Evolutionary conservation across 2,797 vertebrate genomes (phyloP).

Genomic region (Zalophus californianus): DNA sequence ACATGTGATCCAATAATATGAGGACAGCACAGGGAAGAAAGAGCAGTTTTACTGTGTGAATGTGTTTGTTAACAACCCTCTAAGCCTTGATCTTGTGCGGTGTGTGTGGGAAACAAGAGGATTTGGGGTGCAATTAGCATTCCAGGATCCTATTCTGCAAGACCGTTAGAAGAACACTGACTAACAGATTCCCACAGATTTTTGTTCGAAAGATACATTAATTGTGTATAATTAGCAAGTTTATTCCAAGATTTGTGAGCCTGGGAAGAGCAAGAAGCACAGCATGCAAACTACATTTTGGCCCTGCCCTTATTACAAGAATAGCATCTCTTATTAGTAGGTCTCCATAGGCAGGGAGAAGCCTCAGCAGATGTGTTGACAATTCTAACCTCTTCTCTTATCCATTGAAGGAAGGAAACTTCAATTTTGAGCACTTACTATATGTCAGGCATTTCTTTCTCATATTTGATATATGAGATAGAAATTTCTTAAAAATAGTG

Average conservation of each 20-base stretch:
- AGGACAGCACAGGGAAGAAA: constrained; percentile 18
- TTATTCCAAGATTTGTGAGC: constrained; percentile 40
- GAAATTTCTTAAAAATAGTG: neutral
- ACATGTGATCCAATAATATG: neutral
- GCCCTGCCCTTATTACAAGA: neutral
- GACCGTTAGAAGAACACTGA: constrained; percentile 50
- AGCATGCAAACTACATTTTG: constrained; percentile 5
- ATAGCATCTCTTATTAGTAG: neutral
- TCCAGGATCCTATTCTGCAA: constrained; percentile 50
- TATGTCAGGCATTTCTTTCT: neutral
- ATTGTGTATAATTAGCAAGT: constrained; percentile 30
- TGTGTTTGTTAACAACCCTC: constrained; percentile 54
- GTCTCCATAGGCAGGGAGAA: neutral
- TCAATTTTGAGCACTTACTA: neutral
- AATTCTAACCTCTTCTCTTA: neutral
- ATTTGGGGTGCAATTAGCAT: constrained; percentile 68
- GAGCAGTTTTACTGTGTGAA: neutral
- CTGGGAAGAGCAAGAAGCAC: neutral
- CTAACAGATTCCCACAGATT: neutral
- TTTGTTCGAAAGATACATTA: neutral
- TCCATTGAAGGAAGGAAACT: neutral
- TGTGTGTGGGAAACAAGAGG: neutral
- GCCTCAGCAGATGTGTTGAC: neutral
- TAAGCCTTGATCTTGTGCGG: constrained; percentile 48
- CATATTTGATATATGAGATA: constrained; percentile 6